Evolutionary conservation across 2,113 vertebrate species (phyloP).

Genomic region (Petrocephalus zakoni): DNA sequence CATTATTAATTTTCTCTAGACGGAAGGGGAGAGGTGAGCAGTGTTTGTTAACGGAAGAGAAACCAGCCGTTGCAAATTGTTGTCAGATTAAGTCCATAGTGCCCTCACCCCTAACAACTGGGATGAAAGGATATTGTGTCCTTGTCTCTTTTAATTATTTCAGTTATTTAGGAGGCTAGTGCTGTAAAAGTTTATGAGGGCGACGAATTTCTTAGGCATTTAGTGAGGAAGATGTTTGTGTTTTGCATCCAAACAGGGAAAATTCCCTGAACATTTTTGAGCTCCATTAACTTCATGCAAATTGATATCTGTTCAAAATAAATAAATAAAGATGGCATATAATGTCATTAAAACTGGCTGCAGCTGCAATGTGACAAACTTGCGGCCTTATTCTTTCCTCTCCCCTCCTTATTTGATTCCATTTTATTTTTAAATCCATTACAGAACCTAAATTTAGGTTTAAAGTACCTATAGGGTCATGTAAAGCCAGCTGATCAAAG

Average conservation of each 20-base stretch:
- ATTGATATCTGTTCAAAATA: not conserved
- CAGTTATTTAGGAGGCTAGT: slow-evolving; percentile 1
- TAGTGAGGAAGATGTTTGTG: not conserved
- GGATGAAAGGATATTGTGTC: slow-evolving; percentile 21
- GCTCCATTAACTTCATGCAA: slow-evolving; percentile 8
- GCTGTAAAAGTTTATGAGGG: slow-evolving; percentile 1
- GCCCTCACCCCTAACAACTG: slow-evolving; percentile 6
- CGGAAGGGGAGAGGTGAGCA: slow-evolving; percentile 10
- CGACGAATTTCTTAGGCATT: not conserved
- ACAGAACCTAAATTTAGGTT: not conserved
- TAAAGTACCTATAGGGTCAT: not conserved
- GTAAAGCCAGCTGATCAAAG: not conserved
- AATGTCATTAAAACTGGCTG: slow-evolving; percentile 10
- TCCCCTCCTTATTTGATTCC: not conserved
- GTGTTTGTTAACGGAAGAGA: slow-evolving; percentile 25
- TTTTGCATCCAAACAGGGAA: not conserved
- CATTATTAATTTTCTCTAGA: slow-evolving; percentile 10
- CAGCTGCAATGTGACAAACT: not conserved
- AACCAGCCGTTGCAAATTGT: slow-evolving; percentile 23
- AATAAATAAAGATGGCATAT: not conserved
- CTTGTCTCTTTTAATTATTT: slow-evolving; percentile 25
- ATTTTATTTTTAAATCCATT: not conserved
- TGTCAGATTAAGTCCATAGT: slow-evolving; percentile 21
- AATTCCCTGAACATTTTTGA: not conserved
- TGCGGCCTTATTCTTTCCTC: not conserved